A percentile compares a stretch with the other conserved stretches of the same genome.
Evolutionary conservation across 2,888 invertebrate genomes (phyloP).

Genomic region (Chymomyza procnemis): DNA sequence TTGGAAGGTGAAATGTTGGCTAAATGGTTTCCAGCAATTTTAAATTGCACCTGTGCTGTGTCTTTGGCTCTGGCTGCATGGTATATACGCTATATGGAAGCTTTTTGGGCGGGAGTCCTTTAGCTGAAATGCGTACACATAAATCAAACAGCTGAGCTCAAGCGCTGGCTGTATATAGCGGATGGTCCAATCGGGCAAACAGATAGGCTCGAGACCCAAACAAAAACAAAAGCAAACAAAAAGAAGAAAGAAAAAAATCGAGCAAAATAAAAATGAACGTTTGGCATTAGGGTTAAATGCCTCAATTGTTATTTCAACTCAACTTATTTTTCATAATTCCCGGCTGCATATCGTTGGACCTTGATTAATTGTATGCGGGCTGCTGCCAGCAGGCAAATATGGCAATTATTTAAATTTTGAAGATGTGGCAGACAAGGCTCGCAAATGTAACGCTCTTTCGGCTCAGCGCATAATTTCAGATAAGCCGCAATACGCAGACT

Average conservation of each 20-base stretch:
- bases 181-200: background rate
- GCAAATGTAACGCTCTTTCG: background rate
- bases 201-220: background rate
- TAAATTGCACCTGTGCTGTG: conserved; percentile 11
- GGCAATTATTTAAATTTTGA: conserved; percentile 68
- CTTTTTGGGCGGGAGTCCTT: background rate
- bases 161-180: background rate
- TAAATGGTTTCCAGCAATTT: background rate
- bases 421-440: background rate
- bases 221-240: conserved; percentile 3
- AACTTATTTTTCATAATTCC: conserved; percentile 45
- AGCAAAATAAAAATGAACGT: conserved; percentile 3
- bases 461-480: conserved; percentile 48
- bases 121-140: background rate
- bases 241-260: conserved; percentile 1
- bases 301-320: conserved; percentile 17
- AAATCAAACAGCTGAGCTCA: conserved; percentile 1
- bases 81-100: background rate
- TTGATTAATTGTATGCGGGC: conserved; percentile 57
- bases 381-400: conserved; percentile 54
- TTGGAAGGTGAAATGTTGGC: background rate
- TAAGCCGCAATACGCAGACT: conserved; percentile 44
- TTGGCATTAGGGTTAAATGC: conserved; percentile 35
- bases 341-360: conserved; percentile 50
- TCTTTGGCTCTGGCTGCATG: conserved; percentile 12